phyloP scores from a whole-genome alignment of 2,888 invertebrate species.

The Dryobota labecula region DNA sequence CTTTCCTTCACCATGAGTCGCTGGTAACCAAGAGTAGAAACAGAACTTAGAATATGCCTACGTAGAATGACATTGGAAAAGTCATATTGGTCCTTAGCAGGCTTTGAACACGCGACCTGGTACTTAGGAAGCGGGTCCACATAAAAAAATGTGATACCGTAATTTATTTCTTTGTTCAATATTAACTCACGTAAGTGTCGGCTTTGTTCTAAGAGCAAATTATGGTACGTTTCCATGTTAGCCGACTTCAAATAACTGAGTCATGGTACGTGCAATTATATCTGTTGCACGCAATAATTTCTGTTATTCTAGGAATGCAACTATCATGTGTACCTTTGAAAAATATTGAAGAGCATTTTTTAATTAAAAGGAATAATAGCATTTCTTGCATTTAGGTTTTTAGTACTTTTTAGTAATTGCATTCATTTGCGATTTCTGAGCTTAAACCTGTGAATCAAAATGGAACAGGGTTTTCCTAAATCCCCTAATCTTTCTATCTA shows the following conservation, averaged over 20 bases:
- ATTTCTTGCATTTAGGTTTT: not conserved
- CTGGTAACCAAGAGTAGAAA: not conserved
- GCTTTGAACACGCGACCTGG: constrained; percentile 18
- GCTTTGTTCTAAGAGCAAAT: constrained; percentile 54
- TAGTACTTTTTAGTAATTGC: not conserved
- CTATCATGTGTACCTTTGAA: constrained; percentile 46
- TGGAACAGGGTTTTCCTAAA: constrained; percentile 9
- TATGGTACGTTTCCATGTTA: constrained; percentile 54
- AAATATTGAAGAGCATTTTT: constrained; percentile 5
- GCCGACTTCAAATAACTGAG: constrained; percentile 47
- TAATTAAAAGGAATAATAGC: not conserved
- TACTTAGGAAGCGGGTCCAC: constrained; percentile 8
- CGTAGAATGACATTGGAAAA: constrained; percentile 9
- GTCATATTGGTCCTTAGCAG: constrained; percentile 8
- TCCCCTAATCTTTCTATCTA: not conserved
- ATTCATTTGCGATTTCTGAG: not conserved
- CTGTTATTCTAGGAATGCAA: constrained; percentile 52
- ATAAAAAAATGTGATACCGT: constrained; percentile 28
- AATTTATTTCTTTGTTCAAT: constrained; percentile 49
- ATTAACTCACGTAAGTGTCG: constrained; percentile 36
- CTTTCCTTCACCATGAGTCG: not conserved
- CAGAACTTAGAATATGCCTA: no score
- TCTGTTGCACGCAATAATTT: constrained; percentile 50
- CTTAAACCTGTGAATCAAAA: constrained; percentile 6
- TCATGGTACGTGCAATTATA: constrained; percentile 57